These are phyloP conservation scores for Hemithea aestivaria DNA, from an alignment of 2,888 invertebrate genomes.

Conservation along the genomic window DNA sequence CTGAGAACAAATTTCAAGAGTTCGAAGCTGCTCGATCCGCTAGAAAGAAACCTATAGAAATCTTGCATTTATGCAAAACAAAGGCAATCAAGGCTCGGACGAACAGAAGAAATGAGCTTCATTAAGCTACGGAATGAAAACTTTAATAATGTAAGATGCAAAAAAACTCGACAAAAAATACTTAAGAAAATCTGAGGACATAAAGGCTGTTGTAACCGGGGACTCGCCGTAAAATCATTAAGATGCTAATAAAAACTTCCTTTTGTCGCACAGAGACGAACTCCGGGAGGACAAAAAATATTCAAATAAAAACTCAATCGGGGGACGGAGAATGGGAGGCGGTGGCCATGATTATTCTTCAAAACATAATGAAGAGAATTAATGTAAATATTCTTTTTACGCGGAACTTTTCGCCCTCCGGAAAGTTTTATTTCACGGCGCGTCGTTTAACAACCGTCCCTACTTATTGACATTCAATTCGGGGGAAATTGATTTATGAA, in stretches of 20 bases:
- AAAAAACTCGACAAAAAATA: slow-evolving; percentile 77
- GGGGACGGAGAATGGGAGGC: slow-evolving; percentile 67
- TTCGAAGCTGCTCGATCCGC: slow-evolving; percentile 67
- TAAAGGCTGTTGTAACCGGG: slow-evolving; percentile 79
- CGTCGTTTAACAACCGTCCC: slow-evolving; percentile 77
- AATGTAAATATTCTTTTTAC: slow-evolving; percentile 80
- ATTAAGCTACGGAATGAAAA: slow-evolving; percentile 78
- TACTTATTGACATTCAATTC: slow-evolving; percentile 80
- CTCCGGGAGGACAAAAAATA: slow-evolving; percentile 69
- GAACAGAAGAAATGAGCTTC: slow-evolving; percentile 80
- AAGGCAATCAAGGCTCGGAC: slow-evolving; percentile 76
- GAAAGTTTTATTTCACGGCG: slow-evolving; percentile 78
- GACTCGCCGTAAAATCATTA: slow-evolving; percentile 80
- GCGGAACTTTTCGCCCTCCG: slow-evolving; percentile 73
- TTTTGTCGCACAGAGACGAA: slow-evolving; percentile 75
- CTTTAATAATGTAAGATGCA: slow-evolving; percentile 80
- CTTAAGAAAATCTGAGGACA: slow-evolving; percentile 80
- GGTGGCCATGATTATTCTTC: slow-evolving; percentile 78
- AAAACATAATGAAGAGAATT: slow-evolving; percentile 81
- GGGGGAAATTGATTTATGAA: slow-evolving; percentile 79
- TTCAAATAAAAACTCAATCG: slow-evolving; percentile 80
- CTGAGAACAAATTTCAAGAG: slow-evolving; percentile 62
- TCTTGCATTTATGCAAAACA: slow-evolving; percentile 79
- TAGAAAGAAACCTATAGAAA: slow-evolving; percentile 74
- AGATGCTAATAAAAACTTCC: slow-evolving; percentile 81